A percentile compares a stretch with the other conserved stretches of the same genome.
Conservation (phyloP, 2,797 vertebrate species). For the Bradypus variegatus region DNA sequence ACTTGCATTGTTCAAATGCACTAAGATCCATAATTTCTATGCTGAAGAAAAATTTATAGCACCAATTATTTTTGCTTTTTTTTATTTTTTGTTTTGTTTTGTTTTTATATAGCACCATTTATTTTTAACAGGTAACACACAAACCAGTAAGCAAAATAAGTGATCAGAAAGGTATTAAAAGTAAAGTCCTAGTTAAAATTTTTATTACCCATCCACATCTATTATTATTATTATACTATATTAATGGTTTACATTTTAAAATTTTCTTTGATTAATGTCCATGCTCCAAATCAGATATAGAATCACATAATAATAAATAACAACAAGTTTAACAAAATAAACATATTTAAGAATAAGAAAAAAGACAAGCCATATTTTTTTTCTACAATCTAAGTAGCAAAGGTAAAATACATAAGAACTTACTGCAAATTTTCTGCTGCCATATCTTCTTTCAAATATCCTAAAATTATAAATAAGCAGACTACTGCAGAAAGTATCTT, state of each 20-base stretch:
- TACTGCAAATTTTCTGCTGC: conserved; percentile 74
- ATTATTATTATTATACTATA: conserved; percentile 18
- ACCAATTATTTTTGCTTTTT: background rate
- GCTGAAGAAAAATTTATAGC: conserved; percentile 16
- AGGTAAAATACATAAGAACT: conserved; percentile 67
- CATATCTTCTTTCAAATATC: too few relatives aligned
- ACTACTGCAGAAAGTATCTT: too few relatives aligned
- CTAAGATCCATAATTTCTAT: background rate
- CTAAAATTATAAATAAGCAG: too few relatives aligned
- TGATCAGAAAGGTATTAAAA: conserved; percentile 34
- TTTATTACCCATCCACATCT: background rate
- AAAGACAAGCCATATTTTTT: background rate
- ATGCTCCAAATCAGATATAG: conserved; percentile 14
- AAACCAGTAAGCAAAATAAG: conserved; percentile 34
- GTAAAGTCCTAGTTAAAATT: conserved; percentile 30
- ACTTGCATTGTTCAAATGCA: conserved; percentile 7
- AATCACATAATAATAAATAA: background rate
- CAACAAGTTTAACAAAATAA: conserved; percentile 2
- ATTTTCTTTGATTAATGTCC: background rate
- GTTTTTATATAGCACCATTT: background rate
- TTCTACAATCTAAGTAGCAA: background rate
- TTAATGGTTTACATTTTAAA: conserved; percentile 18
- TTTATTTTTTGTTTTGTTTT: too few relatives aligned
- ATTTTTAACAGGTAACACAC: background rate
- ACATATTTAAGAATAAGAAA: conserved; percentile 14